phyloP scores from a whole-genome alignment of 2,797 vertebrate species.

The Syngnathus rostellatus region DNA sequence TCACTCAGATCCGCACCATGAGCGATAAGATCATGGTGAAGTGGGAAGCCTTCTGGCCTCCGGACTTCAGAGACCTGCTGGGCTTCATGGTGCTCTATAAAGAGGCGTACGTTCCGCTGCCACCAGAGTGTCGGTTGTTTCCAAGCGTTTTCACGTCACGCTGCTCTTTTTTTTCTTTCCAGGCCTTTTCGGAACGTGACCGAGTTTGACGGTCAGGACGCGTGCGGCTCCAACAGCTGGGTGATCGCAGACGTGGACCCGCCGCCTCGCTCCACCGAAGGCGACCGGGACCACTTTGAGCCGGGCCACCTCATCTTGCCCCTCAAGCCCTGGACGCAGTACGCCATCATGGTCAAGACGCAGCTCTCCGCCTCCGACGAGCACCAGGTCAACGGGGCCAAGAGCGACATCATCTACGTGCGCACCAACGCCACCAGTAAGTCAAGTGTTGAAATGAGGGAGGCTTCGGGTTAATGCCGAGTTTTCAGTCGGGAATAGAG shows the following conservation, averaged over 20 bases:
- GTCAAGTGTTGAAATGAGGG: slow-evolving; percentile 24
- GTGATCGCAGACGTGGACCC: slow-evolving; percentile 91
- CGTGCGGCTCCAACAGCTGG: slow-evolving; percentile 97
- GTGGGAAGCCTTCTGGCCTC: slow-evolving; percentile 93
- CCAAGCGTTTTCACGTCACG: neutral
- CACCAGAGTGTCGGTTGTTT: slow-evolving; percentile 2
- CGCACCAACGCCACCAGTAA: slow-evolving; percentile 91
- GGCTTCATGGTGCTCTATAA: slow-evolving; percentile 98
- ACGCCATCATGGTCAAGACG: slow-evolving; percentile 95
- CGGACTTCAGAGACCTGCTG: slow-evolving; percentile 89
- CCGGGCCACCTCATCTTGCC: slow-evolving; percentile 82
- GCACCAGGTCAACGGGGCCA: slow-evolving; percentile 86
- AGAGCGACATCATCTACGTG: slow-evolving; percentile 92
- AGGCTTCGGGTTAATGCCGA: neutral
- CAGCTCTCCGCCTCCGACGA: slow-evolving; percentile 90
- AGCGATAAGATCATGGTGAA: slow-evolving; percentile 87
- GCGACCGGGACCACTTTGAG: slow-evolving; percentile 68
- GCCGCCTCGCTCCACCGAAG: slow-evolving; percentile 73
- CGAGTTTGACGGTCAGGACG: slow-evolving; percentile 96
- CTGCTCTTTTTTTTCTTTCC: neutral
- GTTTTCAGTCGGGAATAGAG: neutral
- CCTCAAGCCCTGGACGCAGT: slow-evolving; percentile 96
- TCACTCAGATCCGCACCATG: slow-evolving; percentile 76
- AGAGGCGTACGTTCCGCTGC: slow-evolving; percentile 84
- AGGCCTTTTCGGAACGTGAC: slow-evolving; percentile 93